Percentiles rank a stretch among this genome's conserved stretches.
phyloP scores from a whole-genome alignment of 2,888 invertebrate genomes.

The Thecophora atra region DNA sequence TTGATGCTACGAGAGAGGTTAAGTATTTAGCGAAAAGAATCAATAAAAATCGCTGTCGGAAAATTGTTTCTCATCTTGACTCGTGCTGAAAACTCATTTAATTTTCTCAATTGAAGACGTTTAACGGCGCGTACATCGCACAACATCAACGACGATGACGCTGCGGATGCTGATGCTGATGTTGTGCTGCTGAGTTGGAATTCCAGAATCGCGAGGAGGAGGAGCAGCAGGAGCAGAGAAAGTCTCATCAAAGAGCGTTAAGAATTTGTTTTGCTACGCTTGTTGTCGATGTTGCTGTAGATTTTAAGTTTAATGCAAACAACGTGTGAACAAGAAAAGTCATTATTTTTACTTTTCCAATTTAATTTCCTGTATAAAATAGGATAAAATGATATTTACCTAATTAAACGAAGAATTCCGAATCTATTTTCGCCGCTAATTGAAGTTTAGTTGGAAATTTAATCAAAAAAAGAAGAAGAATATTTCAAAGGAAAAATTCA shows the following conservation, averaged over 20 bases:
- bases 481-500: too few species aligned
- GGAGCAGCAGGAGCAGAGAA: too few species aligned
- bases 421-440: too few species aligned
- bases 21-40: neutral
- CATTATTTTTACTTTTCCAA: neutral
- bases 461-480: too few species aligned
- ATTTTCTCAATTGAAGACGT: slow-evolving; percentile 11
- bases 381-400: neutral
- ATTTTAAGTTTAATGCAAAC: neutral
- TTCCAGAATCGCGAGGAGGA: neutral
- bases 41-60: slow-evolving; percentile 19
- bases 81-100: slow-evolving; percentile 22
- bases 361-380: slow-evolving; percentile 4
- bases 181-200: neutral
- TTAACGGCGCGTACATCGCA: neutral
- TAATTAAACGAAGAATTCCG: too few species aligned
- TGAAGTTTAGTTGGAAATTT: too few species aligned
- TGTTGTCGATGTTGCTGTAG: neutral
- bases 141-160: neutral
- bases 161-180: neutral
- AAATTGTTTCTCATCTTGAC: slow-evolving; percentile 17
- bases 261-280: neutral
- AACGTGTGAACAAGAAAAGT: slow-evolving; percentile 14
- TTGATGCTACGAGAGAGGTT: too few species aligned
- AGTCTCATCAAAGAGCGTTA: neutral